phyloP scores from a whole-genome alignment of 2,113 vertebrate genomes.

The Prionailurus viverrinus region DNA sequence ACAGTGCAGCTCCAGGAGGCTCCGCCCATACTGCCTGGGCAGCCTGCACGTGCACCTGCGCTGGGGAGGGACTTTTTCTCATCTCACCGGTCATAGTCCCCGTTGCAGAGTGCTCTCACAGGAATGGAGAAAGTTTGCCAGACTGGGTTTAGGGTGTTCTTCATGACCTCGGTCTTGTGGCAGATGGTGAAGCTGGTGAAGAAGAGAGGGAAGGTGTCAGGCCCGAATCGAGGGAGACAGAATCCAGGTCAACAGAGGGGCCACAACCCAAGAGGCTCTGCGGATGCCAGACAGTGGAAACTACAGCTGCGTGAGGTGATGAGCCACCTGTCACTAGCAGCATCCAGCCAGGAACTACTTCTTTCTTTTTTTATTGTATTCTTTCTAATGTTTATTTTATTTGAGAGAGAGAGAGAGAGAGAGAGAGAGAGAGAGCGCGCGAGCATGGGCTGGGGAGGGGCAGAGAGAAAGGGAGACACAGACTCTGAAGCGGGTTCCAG shows the following conservation, averaged over 20 bases:
- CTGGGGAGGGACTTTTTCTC: neutral
- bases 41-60: accelerated
- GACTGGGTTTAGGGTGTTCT: constrained; percentile 94
- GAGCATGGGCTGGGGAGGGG: neutral
- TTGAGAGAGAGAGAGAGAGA: neutral
- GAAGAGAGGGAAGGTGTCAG: neutral
- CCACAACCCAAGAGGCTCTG: accelerated
- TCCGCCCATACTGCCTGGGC: accelerated
- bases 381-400: too few relatives aligned
- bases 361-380: neutral
- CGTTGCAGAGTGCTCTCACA: constrained; percentile 95
- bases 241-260: neutral
- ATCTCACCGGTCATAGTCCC: constrained; percentile 94
- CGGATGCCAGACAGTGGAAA: neutral
- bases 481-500: too few relatives aligned
- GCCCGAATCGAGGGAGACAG: neutral
- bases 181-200: constrained; percentile 90
- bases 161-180: constrained; percentile 90
- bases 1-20: neutral
- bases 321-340: neutral
- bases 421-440: neutral
- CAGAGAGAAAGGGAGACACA: neutral
- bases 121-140: constrained; percentile 96
- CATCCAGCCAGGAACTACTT: neutral
- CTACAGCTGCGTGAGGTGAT: neutral